phyloP scores from a whole-genome alignment of 1,140 invertebrate genomes.

The Philopotamus ludificatus region DNA sequence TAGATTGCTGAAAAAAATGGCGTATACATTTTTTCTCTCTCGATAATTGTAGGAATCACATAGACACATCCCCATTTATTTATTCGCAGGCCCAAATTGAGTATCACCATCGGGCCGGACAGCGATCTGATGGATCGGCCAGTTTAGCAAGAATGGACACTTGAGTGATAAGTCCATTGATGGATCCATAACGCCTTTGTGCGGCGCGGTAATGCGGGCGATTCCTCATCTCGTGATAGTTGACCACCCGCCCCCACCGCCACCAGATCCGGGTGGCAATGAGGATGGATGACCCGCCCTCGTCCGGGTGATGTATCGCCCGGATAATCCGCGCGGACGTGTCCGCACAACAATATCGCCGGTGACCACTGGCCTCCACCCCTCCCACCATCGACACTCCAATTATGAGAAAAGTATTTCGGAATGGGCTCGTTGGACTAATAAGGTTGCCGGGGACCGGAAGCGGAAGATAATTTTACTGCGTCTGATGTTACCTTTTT shows the following conservation, averaged over 20 bases:
- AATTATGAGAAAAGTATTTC: background rate
- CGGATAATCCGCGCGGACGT: conserved; percentile 18
- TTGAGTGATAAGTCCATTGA: background rate
- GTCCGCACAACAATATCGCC: conserved; percentile 20
- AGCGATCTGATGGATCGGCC: no score
- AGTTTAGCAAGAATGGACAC: no score
- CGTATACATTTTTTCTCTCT: no score
- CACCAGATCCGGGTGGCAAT: conserved; percentile 3
- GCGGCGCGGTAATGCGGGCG: background rate
- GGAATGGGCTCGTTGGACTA: conserved; percentile 2
- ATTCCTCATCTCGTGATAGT: background rate
- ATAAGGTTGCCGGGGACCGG: background rate
- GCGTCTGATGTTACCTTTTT: no score
- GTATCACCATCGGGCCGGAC: no score
- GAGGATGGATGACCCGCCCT: conserved; percentile 35
- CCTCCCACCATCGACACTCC: background rate
- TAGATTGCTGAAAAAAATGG: no score
- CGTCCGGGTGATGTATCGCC: conserved; percentile 34
- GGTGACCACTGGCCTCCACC: background rate
- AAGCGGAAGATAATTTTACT: background rate
- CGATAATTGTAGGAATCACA: no score
- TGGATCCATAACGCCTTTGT: background rate
- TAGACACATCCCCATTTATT: no score
- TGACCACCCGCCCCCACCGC: background rate
- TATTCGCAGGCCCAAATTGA: no score